Conservation (phyloP, 2,797 vertebrate genomes). For the Chromis chromis region DNA sequence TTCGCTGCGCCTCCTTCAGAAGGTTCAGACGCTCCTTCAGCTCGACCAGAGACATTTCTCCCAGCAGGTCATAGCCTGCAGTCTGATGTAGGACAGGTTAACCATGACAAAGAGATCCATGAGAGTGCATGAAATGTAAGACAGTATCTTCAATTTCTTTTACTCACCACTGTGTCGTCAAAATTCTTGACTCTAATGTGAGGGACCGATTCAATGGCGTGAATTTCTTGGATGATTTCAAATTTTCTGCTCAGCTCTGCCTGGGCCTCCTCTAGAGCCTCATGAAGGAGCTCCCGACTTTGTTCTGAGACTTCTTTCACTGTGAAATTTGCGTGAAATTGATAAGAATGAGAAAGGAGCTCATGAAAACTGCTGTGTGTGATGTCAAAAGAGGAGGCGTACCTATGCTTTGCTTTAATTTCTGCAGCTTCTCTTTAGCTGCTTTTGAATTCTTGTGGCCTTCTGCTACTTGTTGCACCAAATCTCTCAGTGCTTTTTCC, state of each 20-base stretch:
- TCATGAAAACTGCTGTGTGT: background rate
- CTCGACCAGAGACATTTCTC: slow-evolving; percentile 94
- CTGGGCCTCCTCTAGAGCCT: slow-evolving; percentile 84
- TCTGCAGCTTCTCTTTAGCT: slow-evolving; percentile 85
- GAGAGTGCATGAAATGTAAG: background rate
- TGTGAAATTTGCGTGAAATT: slow-evolving; percentile 69
- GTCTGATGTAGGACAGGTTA: slow-evolving; percentile 75
- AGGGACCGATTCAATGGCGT: slow-evolving; percentile 83
- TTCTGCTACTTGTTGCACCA: slow-evolving; percentile 89
- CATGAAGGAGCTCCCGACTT: slow-evolving; percentile 84
- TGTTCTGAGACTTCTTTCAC: slow-evolving; percentile 90
- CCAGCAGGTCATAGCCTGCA: slow-evolving; percentile 87
- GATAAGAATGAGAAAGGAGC: slow-evolving; percentile 28
- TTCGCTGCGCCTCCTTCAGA: slow-evolving; percentile 83
- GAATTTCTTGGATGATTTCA: slow-evolving; percentile 87
- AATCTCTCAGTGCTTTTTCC: slow-evolving; percentile 84
- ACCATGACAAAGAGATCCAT: background rate
- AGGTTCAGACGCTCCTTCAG: slow-evolving; percentile 87
- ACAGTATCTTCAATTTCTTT: background rate
- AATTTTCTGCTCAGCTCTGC: slow-evolving; percentile 85
- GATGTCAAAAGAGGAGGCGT: background rate
- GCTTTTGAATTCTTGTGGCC: slow-evolving; percentile 88
- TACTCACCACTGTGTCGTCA: slow-evolving; percentile 90
- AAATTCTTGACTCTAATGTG: slow-evolving; percentile 81
- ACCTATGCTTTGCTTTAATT: slow-evolving; percentile 90